Base-by-base conservation (phyloP, 2,888 invertebrate genomes). In the Ypsolopha sequella region DNA sequence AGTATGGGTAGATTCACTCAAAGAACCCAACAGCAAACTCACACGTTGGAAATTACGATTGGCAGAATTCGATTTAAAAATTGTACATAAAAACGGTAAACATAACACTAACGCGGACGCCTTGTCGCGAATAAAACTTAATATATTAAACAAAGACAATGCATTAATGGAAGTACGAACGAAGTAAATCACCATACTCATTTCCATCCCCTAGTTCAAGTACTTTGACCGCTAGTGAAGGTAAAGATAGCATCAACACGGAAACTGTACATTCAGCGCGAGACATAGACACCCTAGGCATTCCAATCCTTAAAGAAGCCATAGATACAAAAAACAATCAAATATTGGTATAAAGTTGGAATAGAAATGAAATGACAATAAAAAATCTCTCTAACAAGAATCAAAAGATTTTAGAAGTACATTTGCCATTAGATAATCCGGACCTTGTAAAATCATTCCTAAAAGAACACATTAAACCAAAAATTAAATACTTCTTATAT, bases 51-150 rank as follows among this genome's bases (percentile, higher is more conserved):
- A 60, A 51, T 52, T 74, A 45, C 45, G 48, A 51, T 51, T 71
- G 33, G 57, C 60, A 54, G 66, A 71, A 58, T 70, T 63, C 51
- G 54, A 70, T 41, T 70, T 61, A 51, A 54, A 61, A 54, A 62
- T 68, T 34, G 49, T 53, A 11, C 56, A 65, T 48, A 68, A 64
- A 59, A 56, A 59, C 7, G 66, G 67, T 7, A 58, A 58, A 55
- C 52, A 61, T 48, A 68, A 68, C 52, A 55, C 54, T 3, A 64
- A 67, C 48, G 64, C 63, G 60, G n/a, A 60, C 14, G 59, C 60
- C 7, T 50, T 60, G 9, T 60, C 60, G 3, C 34, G 60, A 33
- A 55, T 60, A 13, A 48, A 52, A 50, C 24, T 60, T 50, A 55
- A 58, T 34, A 36, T 11, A 36, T n/a, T 43, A 43, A 33, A 34